Evolutionary conservation across 2,113 vertebrate species (phyloP).

Genomic region (Acanthisitta chloris): DNA sequence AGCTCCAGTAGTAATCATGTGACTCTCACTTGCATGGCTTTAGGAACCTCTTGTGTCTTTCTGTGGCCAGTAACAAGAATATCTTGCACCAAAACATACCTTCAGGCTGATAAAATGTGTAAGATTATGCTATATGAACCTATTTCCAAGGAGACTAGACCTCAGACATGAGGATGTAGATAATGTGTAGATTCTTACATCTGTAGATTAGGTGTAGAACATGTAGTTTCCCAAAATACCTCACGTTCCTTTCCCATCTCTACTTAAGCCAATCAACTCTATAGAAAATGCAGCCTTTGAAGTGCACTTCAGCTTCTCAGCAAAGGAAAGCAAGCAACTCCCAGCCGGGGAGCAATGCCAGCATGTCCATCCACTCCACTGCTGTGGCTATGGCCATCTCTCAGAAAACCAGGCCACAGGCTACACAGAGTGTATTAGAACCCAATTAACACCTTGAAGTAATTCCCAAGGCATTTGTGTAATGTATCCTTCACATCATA

Average conservation of each 20-base stretch:
- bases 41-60: not conserved
- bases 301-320: not conserved
- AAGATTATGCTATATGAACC: not conserved
- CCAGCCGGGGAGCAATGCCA: not conserved
- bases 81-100: not conserved
- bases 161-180: not conserved
- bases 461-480: not conserved
- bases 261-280: not conserved
- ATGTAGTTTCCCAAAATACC: not conserved
- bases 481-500: not conserved
- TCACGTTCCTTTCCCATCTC: not conserved
- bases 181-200: not conserved
- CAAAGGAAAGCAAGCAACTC: not conserved
- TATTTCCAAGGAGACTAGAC: not conserved
- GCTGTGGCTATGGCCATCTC: not conserved
- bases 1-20: not conserved
- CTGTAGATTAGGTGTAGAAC: not conserved
- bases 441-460: not conserved
- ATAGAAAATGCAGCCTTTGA: not conserved
- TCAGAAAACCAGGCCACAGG: not conserved
- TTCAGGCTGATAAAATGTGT: not conserved
- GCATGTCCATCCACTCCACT: not conserved
- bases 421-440: accelerated
- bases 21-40: not conserved
- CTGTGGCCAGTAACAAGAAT: not conserved